phyloP scores from a whole-genome alignment of 30 jellyfish, hydroid and myxozoan species.

The Aurelia coerulea region DNA sequence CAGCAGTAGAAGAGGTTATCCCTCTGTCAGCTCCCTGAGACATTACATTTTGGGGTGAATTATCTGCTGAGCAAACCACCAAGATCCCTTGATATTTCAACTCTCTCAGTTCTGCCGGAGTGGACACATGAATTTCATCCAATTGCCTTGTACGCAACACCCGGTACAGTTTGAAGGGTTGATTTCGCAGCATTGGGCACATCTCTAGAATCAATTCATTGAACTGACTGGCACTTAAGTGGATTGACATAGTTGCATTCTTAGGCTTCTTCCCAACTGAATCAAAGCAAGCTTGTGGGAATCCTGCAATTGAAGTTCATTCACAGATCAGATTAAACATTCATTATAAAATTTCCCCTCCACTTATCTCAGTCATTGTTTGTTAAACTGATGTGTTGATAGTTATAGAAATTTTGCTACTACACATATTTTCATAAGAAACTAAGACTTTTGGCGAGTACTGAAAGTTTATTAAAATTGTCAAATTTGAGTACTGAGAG shows the following conservation, averaged over 20 bases:
- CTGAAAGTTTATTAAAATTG: too few relatives aligned
- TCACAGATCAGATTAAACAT: too few relatives aligned
- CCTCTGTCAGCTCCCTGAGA: background rate
- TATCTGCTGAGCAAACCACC: background rate
- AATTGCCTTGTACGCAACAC: background rate
- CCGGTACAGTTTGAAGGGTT: background rate
- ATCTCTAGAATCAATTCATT: background rate
- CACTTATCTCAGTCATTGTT: too few relatives aligned
- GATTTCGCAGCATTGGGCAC: background rate
- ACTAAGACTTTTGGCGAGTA: too few relatives aligned
- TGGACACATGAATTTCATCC: background rate
- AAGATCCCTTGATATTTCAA: background rate
- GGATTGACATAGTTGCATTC: background rate
- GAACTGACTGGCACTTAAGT: background rate
- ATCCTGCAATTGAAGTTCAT: background rate
- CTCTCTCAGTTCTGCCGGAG: background rate
- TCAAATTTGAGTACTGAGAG: too few relatives aligned
- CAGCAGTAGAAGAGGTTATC: background rate
- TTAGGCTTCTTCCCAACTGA: background rate
- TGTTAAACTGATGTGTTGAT: too few relatives aligned
- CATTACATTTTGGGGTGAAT: background rate
- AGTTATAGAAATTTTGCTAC: too few relatives aligned
- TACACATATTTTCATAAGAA: too few relatives aligned
- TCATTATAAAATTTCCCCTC: too few relatives aligned
- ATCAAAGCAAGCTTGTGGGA: conserved; percentile 7